A percentile compares a stretch with the other conserved stretches of the same genome.
Evolutionary conservation across 2,113 vertebrate genomes (phyloP).

Genomic region (Plectropomus leopardus): DNA sequence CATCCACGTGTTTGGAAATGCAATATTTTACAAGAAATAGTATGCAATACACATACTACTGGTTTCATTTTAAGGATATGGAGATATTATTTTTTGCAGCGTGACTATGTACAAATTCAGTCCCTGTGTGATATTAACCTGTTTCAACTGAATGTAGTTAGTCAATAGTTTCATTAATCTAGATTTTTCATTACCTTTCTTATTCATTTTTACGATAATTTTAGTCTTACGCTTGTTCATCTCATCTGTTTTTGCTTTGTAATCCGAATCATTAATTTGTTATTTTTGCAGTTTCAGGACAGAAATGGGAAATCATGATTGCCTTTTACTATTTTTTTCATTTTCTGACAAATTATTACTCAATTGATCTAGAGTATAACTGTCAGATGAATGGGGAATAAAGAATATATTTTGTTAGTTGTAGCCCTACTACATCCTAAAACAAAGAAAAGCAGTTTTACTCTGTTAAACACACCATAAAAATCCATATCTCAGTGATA

Average conservation of each 20-base stretch:
- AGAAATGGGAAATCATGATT: background rate
- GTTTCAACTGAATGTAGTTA: background rate
- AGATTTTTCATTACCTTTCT: background rate
- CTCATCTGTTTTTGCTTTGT: background rate
- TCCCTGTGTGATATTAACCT: too few relatives aligned
- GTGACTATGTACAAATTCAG: too few relatives aligned
- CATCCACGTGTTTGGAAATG: too few relatives aligned
- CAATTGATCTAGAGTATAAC: background rate
- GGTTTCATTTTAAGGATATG: too few relatives aligned
- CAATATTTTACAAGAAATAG: too few relatives aligned
- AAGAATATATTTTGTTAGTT: background rate
- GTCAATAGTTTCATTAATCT: background rate
- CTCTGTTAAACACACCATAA: background rate
- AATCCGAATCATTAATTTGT: background rate
- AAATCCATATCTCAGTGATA: background rate
- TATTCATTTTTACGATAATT: background rate
- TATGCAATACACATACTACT: too few relatives aligned
- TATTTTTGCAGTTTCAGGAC: background rate
- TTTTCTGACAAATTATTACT: background rate
- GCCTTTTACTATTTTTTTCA: background rate
- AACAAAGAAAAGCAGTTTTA: slow-evolving; percentile 4
- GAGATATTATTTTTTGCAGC: too few relatives aligned
- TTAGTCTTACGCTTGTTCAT: background rate
- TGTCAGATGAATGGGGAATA: background rate
- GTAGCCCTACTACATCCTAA: background rate